Conservation (phyloP, 2,888 invertebrate species). For the Agrotis puta region DNA sequence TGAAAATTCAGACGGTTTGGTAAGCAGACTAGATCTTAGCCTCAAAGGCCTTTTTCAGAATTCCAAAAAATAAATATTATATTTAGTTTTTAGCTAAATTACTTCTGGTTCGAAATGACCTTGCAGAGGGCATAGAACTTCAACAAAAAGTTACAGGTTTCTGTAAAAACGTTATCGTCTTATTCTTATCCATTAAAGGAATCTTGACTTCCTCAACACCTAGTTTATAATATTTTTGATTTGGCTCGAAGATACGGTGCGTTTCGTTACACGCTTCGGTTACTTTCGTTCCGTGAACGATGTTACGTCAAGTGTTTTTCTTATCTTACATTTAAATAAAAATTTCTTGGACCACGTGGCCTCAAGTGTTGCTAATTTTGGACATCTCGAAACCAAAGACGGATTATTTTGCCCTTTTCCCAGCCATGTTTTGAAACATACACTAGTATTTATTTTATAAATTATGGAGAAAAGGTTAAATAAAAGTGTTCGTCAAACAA, state of each 20-base stretch:
- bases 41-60: not conserved
- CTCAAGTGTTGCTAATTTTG: conserved; percentile 32
- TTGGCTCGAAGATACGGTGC: conserved; percentile 28
- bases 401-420: not conserved
- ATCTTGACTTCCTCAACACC: conserved; percentile 29
- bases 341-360: conserved; percentile 26
- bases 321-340: conserved; percentile 41
- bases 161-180: too few species aligned
- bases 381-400: conserved; percentile 12
- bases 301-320: conserved; percentile 40
- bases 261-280: conserved; percentile 45
- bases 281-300: conserved; percentile 37
- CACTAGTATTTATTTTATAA: not conserved
- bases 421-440: not conserved
- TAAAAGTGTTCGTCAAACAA: not conserved
- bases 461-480: not conserved
- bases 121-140: too few species aligned
- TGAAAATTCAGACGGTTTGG: not conserved
- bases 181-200: conserved; percentile 22
- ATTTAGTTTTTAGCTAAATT: not conserved
- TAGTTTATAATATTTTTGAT: conserved; percentile 40
- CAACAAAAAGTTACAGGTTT: too few species aligned
- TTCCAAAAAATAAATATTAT: too few species aligned
- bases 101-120: not conserved
- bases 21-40: not conserved